Conservation (phyloP, 2,797 vertebrate species). For the Natrix natrix region DNA sequence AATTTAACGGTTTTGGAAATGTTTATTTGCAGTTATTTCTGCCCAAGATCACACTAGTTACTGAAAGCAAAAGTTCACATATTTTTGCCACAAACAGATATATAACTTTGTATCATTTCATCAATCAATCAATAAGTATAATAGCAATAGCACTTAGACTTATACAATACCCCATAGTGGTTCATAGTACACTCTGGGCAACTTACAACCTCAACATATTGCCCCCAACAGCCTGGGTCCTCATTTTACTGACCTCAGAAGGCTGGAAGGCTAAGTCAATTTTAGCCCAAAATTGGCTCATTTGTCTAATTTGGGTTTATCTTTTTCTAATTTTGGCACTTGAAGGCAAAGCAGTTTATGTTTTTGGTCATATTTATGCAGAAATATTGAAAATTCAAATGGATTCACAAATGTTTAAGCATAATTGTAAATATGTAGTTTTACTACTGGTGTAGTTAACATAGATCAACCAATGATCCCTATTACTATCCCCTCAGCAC, state of each 20-base stretch:
- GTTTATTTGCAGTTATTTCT: background rate
- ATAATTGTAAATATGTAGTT: background rate
- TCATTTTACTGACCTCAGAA: no score
- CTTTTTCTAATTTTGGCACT: background rate
- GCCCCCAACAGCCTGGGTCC: no score
- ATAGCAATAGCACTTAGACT: no score
- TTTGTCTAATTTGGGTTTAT: background rate
- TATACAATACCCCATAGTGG: no score
- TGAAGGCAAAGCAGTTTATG: background rate
- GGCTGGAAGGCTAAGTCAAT: no score
- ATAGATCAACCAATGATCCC: background rate
- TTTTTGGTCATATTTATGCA: background rate
- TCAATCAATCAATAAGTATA: background rate
- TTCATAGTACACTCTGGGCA: no score
- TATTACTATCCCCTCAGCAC: background rate
- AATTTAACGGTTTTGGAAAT: background rate
- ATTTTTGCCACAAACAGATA: background rate
- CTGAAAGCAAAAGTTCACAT: background rate
- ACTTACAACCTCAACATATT: no score
- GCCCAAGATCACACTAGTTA: background rate
- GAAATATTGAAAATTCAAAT: background rate
- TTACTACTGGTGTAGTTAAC: background rate
- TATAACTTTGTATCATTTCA: background rate
- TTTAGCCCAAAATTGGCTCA: background rate
- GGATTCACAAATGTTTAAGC: background rate